These are phyloP conservation scores for Bergia sp. DNA, from an alignment of 92 coral and sea anemone species.

Conservation along the genomic window DNA sequence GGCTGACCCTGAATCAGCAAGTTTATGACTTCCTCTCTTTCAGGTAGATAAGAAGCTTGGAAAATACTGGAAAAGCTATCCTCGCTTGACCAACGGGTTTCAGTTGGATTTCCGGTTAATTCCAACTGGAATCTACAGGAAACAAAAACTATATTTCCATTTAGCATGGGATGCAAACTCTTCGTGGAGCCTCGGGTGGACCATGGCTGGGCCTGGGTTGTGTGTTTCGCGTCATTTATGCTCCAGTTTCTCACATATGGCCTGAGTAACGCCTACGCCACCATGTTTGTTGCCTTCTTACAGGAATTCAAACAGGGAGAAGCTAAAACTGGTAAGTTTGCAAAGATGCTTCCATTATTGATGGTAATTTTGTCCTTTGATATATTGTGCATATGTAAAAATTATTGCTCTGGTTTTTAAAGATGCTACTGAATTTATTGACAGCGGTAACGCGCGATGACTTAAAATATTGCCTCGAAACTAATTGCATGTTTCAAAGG, in stretches of 20 bases:
- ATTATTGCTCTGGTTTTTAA: too few species aligned
- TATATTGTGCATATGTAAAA: background rate
- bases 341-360: background rate
- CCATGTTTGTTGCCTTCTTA: slow-evolving; percentile 31
- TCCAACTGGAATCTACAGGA: background rate
- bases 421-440: background rate
- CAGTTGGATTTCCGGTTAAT: background rate
- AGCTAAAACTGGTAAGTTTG: slow-evolving; percentile 24
- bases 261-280: slow-evolving; percentile 27
- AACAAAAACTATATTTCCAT: background rate
- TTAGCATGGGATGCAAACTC: background rate
- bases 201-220: slow-evolving; percentile 39
- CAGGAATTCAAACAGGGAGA: slow-evolving; percentile 43
- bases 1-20: background rate
- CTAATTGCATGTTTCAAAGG: background rate
- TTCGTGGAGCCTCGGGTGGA: slow-evolving; percentile 17
- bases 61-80: background rate
- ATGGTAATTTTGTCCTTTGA: background rate
- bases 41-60: background rate
- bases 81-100: background rate
- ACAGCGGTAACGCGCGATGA: background rate
- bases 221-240: slow-evolving; percentile 29
- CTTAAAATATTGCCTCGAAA: background rate
- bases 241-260: slow-evolving; percentile 36
- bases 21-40: background rate